A percentile compares a stretch with the other conserved stretches of the same genome.
phyloP scores from a whole-genome alignment of 2,797 vertebrate species.

The Takifugu rubripes region DNA sequence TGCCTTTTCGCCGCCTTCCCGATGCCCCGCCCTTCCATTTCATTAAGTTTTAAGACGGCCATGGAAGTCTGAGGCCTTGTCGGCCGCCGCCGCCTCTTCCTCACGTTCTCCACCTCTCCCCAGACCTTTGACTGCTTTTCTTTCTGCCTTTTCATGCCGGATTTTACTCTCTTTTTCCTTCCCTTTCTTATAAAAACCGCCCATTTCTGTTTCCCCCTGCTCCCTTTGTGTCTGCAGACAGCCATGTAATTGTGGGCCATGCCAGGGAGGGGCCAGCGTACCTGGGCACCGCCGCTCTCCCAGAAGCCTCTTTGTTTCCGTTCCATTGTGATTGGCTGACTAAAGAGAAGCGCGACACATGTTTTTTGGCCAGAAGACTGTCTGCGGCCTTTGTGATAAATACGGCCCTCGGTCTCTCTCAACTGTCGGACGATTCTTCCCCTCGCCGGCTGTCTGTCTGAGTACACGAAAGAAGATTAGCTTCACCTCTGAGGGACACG shows the following conservation, averaged over 20 bases:
- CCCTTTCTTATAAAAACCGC: constrained; percentile 40
- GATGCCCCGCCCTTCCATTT: constrained; percentile 72
- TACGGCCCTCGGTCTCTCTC: constrained; percentile 57
- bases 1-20: constrained; percentile 41
- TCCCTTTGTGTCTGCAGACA: constrained; percentile 65
- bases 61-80: constrained; percentile 50
- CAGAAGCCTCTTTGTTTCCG: constrained; percentile 58
- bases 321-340: constrained; percentile 52
- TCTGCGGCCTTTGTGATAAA: constrained; percentile 76
- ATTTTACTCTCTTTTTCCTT: constrained; percentile 39
- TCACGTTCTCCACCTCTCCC: constrained; percentile 47
- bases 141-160: constrained; percentile 58
- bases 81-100: constrained; percentile 35
- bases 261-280: constrained; percentile 44
- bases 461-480: constrained; percentile 63
- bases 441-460: constrained; percentile 46
- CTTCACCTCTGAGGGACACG: constrained; percentile 49
- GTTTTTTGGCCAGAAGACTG: constrained; percentile 59
- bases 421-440: constrained; percentile 56
- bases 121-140: constrained; percentile 60
- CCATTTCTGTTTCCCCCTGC: constrained; percentile 58
- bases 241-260: constrained; percentile 64
- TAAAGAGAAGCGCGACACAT: constrained; percentile 62
- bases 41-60: constrained; percentile 68
- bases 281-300: constrained; percentile 55